A percentile compares a stretch with the other conserved stretches of the same genome.
phyloP scores from a whole-genome alignment of 2,113 vertebrate genomes.

The Bolborhynchus lineola region DNA sequence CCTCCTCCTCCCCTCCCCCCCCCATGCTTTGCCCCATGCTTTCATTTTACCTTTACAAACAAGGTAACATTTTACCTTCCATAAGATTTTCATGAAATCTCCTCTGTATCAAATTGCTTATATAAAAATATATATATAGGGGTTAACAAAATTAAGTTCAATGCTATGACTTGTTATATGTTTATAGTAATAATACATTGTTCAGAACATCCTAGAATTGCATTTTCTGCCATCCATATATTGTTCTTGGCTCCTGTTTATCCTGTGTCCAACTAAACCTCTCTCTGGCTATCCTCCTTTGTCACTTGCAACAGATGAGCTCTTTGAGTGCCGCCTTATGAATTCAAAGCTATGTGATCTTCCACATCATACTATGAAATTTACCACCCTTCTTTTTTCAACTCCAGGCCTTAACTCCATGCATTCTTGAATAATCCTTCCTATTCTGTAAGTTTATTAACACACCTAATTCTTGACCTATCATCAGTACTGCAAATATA shows the following conservation, averaged over 20 bases:
- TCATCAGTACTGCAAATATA: not conserved
- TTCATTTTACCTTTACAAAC: not conserved
- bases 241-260: not conserved
- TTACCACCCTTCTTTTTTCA: not conserved
- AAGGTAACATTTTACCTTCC: not conserved
- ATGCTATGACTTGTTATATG: not conserved
- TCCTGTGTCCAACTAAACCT: not conserved
- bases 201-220: not conserved
- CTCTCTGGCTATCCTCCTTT: not conserved
- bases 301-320: not conserved
- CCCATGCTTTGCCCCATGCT: not conserved
- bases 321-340: not conserved
- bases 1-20: no score
- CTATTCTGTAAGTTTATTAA: not conserved
- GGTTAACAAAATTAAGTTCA: not conserved
- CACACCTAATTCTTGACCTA: not conserved
- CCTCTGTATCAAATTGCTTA: not conserved
- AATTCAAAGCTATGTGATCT: not conserved
- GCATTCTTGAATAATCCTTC: not conserved
- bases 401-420: not conserved
- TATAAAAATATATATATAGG: not conserved
- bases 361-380: not conserved
- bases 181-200: not conserved
- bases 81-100: not conserved
- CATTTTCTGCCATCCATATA: not conserved